Evolutionary conservation across 2,888 invertebrate species (phyloP).

Genomic region (Pomacea canaliculata): DNA sequence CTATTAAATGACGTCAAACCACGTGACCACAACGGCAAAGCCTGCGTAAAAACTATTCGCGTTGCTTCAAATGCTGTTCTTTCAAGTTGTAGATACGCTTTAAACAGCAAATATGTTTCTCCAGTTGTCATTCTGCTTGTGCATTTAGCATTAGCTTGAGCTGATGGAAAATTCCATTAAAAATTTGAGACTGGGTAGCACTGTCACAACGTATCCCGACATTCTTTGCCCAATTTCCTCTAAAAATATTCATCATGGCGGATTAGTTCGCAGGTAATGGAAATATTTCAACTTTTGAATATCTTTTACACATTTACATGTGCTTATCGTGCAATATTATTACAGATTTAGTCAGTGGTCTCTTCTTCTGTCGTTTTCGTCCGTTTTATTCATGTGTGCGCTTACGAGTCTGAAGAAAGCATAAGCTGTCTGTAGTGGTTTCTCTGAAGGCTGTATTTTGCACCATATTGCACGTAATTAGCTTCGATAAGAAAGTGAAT

Average conservation of each 20-base stretch:
- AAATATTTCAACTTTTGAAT: constrained; percentile 26
- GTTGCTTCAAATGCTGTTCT: too few relatives aligned
- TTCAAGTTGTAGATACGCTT: too few relatives aligned
- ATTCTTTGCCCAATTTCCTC: constrained; percentile 45
- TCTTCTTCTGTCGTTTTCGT: neutral
- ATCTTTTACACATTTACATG: neutral
- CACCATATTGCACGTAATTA: constrained; percentile 29
- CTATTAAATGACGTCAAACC: too few relatives aligned
- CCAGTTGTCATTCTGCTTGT: neutral
- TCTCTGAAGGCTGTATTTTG: constrained; percentile 1
- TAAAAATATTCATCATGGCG: constrained; percentile 62
- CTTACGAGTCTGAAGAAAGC: neutral
- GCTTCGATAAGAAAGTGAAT: constrained; percentile 18
- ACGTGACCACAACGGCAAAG: too few relatives aligned
- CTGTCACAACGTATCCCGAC: constrained; percentile 33
- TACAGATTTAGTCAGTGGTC: neutral
- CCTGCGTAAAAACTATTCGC: too few relatives aligned
- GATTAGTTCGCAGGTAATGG: constrained; percentile 35
- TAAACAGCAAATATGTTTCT: neutral
- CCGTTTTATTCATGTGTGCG: constrained; percentile 14
- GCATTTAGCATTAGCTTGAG: neutral
- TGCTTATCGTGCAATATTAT: neutral
- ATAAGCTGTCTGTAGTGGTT: constrained; percentile 25
- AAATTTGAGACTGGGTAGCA: constrained; percentile 1
- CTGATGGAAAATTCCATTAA: neutral